phyloP scores from a whole-genome alignment of 2,113 vertebrate species.

The Planiliza haematocheilus region DNA sequence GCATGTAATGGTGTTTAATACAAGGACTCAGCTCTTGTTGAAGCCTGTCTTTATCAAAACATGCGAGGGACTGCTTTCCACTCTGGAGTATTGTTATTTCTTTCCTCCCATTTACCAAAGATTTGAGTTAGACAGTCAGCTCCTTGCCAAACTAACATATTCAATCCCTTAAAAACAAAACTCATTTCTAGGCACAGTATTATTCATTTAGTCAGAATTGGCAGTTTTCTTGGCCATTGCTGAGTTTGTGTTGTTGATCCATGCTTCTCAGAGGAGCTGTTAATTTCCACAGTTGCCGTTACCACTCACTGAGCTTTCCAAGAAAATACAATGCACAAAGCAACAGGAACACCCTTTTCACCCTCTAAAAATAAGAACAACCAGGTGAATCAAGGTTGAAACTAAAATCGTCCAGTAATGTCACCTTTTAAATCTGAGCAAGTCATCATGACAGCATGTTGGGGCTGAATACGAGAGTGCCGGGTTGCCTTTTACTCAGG shows the following conservation, averaged over 20 bases:
- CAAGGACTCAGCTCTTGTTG: constrained; percentile 21
- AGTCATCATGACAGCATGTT: constrained; percentile 9
- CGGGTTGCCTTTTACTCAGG: constrained; percentile 52
- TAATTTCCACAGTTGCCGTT: constrained; percentile 4
- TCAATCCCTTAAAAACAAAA: constrained; percentile 11
- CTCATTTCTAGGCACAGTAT: not conserved
- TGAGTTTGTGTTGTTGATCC: not conserved
- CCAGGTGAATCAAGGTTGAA: constrained; percentile 12
- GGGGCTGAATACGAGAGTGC: constrained; percentile 40
- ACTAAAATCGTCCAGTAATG: constrained; percentile 4
- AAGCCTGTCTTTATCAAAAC: constrained; percentile 15
- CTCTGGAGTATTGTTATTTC: constrained; percentile 10
- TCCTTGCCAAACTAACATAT: not conserved
- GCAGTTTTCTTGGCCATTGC: not conserved
- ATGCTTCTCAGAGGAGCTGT: not conserved
- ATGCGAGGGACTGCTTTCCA: not conserved
- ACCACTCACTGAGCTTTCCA: not conserved
- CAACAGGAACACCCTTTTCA: not conserved
- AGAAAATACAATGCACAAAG: constrained; percentile 7
- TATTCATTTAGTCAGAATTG: not conserved
- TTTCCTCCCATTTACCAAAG: constrained; percentile 15
- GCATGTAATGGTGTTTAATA: constrained; percentile 37
- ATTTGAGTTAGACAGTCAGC: constrained; percentile 18
- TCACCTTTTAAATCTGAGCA: constrained; percentile 40
- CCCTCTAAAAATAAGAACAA: constrained; percentile 27